A percentile compares a stretch with the other conserved stretches of the same genome.
These are phyloP conservation scores for Menura novaehollandiae DNA, from an alignment of 2,113 vertebrate genomes.

Conservation along the genomic window DNA sequence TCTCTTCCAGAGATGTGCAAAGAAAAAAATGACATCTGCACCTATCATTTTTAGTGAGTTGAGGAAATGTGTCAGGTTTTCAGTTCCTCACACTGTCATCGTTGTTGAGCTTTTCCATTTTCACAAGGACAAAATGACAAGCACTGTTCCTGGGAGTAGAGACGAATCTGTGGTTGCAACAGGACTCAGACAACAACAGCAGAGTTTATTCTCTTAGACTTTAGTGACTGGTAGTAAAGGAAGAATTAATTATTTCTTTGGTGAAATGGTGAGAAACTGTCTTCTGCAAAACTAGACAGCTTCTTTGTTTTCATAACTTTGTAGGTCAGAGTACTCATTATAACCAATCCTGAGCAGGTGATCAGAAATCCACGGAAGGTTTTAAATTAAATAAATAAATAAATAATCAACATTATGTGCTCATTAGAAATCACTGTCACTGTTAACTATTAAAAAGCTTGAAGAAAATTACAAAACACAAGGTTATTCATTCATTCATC, in stretches of 20 bases:
- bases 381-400: not conserved
- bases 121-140: constrained; percentile 15
- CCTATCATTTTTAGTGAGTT: constrained; percentile 5
- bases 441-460: not conserved
- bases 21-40: constrained; percentile 13
- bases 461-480: not conserved
- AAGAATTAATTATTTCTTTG: not conserved
- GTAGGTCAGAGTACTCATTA: not conserved
- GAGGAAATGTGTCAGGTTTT: constrained; percentile 25
- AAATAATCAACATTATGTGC: not conserved
- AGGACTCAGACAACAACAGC: not conserved
- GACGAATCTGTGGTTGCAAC: not conserved
- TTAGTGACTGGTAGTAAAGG: not conserved
- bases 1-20: not conserved
- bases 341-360: not conserved
- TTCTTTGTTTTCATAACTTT: not conserved
- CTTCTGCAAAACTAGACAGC: not conserved
- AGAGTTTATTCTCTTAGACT: not conserved
- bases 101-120: not conserved
- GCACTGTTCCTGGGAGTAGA: not conserved
- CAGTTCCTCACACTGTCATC: not conserved
- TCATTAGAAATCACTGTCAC: not conserved
- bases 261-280: not conserved
- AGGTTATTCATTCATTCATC: not conserved
- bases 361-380: not conserved